Evolutionary conservation across 2,113 vertebrate genomes (phyloP).

Genomic region (Sakesphorus luctuosus): DNA sequence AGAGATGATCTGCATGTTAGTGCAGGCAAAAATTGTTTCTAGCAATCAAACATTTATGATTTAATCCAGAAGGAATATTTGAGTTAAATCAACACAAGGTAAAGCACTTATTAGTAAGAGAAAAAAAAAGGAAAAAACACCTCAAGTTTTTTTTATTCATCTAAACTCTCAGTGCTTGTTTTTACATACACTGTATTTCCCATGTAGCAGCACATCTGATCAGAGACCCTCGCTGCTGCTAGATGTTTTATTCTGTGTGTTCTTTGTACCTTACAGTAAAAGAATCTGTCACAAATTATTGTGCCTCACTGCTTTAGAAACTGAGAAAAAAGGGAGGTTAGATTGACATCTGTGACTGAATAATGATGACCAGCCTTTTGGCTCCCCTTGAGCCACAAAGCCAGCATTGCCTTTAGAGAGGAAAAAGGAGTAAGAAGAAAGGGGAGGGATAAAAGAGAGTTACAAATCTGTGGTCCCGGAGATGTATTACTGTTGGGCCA

Average conservation of each 20-base stretch:
- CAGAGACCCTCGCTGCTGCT: slow-evolving; percentile 82
- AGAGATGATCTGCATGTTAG: background rate
- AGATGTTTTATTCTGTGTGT: slow-evolving; percentile 88
- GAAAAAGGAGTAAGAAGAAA: slow-evolving; percentile 90
- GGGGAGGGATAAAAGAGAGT: slow-evolving; percentile 85
- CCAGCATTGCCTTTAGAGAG: slow-evolving; percentile 84
- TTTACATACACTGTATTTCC: slow-evolving; percentile 83
- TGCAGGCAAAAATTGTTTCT: slow-evolving; percentile 56
- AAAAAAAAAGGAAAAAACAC: background rate
- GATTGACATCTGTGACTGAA: slow-evolving; percentile 91
- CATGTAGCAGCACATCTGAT: slow-evolving; percentile 82
- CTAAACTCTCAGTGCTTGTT: slow-evolving; percentile 82
- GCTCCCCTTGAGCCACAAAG: slow-evolving; percentile 94
- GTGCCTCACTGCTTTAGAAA: slow-evolving; percentile 86
- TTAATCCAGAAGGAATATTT: slow-evolving; percentile 73
- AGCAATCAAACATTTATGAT: slow-evolving; percentile 72
- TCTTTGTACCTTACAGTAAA: slow-evolving; percentile 90
- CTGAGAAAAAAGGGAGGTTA: slow-evolving; percentile 83
- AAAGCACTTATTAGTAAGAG: slow-evolving; percentile 62
- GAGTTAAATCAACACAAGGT: slow-evolving; percentile 74
- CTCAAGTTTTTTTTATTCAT: slow-evolving; percentile 60
- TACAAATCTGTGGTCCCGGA: slow-evolving; percentile 85
- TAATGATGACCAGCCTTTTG: slow-evolving; percentile 91
- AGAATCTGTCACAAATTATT: slow-evolving; percentile 90
- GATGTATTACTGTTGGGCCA: slow-evolving; percentile 89